Evolutionary conservation across 2,797 vertebrate genomes (phyloP), one percentile per base, ranked within the genome.

Genomic region (Sternarchorhynchus goeldii): DNA sequence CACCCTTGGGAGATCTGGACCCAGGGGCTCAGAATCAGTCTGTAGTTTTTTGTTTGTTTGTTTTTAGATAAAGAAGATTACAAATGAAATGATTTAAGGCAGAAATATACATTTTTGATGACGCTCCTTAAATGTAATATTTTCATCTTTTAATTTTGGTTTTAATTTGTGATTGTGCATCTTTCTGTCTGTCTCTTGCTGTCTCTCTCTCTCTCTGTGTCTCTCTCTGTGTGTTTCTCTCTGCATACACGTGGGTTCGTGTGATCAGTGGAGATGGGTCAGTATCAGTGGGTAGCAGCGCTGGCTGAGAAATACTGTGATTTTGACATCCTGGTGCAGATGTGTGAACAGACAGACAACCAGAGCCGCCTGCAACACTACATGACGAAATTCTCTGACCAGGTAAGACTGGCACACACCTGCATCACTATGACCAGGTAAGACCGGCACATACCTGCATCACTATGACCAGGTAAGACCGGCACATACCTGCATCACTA

Each of bases 291-390:
- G 95, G 95, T 95, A 59, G 95, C 96, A 0, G 91, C 95, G 20
- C 89, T 99, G 86, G 97, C 96, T 2, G 97, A 99, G 90, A 99
- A 98, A 72, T 99, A 95, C 88, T 98, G 95, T 0, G 97, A 99
- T 91, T 99, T 99, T 5, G 97, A 99, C 86, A 95, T 98, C 86
- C 90, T 99, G 90, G 96, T 99, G 5, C 97, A 97, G 67, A 93
- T 99, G 92, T 99, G 97, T 3, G 97, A 99, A 82, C 94, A 95
- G 88, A 99, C 96, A 0, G 94, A 98, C 88, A 97, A 98, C 90
- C 97, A 98, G 91, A 89, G 88, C 84, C 93, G 95, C 66, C 89
- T 99, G 12, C 97, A 99, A 80, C 94, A 95, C 82, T 99, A 99
- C 88, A 95, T 98, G 95, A 93, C 88, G 75, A 97, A 98, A 88